phyloP scores from a whole-genome alignment of 2,797 vertebrate genomes.

The Clarias laeviceps region DNA sequence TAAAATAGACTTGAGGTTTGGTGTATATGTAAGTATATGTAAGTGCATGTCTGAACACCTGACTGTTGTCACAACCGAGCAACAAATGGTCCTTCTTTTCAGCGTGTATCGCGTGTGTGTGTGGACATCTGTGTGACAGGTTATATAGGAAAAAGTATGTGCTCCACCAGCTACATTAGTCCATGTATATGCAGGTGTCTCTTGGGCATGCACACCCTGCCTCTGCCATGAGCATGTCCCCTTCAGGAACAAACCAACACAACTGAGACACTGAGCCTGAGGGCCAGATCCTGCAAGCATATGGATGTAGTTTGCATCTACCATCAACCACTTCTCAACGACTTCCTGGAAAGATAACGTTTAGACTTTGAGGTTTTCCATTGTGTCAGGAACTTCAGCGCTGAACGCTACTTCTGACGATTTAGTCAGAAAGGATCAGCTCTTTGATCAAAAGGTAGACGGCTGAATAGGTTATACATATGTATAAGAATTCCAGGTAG shows the following conservation, averaged over 20 bases:
- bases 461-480: neutral
- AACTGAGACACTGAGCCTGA: neutral
- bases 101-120: slow-evolving; percentile 14
- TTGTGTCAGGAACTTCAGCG: slow-evolving; percentile 22
- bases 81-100: slow-evolving; percentile 53
- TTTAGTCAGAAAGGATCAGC: slow-evolving; percentile 4
- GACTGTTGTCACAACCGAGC: slow-evolving; percentile 22
- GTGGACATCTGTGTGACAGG: slow-evolving; percentile 42
- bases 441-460: slow-evolving; percentile 11
- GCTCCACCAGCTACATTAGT: neutral
- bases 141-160: slow-evolving; percentile 58
- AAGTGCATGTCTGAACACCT: slow-evolving; percentile 10
- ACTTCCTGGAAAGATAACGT: slow-evolving; percentile 44
- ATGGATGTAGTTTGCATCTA: slow-evolving; percentile 40
- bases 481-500: slow-evolving; percentile 1
- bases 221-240: neutral
- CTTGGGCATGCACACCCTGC: slow-evolving; percentile 10
- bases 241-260: slow-evolving; percentile 2
- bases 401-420: neutral
- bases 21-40: slow-evolving; percentile 35
- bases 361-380: slow-evolving; percentile 37
- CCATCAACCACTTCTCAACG: slow-evolving; percentile 29
- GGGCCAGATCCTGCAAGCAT: slow-evolving; percentile 24
- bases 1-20: slow-evolving; percentile 35
- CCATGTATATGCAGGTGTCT: slow-evolving; percentile 20